A percentile compares a stretch with the other conserved stretches of the same genome.
phyloP scores from a whole-genome alignment of 2,797 vertebrate genomes.

The Brachyalestes nurse region DNA sequence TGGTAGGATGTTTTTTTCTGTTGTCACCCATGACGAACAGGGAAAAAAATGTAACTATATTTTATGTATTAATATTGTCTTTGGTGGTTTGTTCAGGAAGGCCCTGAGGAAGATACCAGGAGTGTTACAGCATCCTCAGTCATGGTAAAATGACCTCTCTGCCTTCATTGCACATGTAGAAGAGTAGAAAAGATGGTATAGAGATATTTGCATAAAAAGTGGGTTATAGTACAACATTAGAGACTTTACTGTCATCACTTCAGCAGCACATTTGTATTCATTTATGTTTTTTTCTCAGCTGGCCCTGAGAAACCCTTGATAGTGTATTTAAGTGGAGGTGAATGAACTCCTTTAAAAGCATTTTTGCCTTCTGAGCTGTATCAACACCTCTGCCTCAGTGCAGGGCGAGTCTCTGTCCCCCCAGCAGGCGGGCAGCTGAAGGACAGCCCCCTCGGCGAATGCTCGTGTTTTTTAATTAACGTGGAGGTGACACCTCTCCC shows the following conservation, averaged over 20 bases:
- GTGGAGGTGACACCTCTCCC: slow-evolving; percentile 67
- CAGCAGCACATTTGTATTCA: slow-evolving; percentile 1
- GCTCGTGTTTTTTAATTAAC: slow-evolving; percentile 74
- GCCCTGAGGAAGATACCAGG: slow-evolving; percentile 12
- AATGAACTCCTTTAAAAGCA: slow-evolving; percentile 28
- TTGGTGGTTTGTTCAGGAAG: slow-evolving; percentile 23
- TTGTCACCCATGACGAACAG: not conserved
- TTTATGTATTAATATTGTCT: not conserved
- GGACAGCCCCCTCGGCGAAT: slow-evolving; percentile 70
- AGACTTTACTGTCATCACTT: not conserved
- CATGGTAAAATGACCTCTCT: slow-evolving; percentile 10
- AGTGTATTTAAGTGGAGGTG: slow-evolving; percentile 21
- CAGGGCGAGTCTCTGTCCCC: slow-evolving; percentile 45
- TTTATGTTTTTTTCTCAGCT: not conserved
- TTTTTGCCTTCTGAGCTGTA: slow-evolving; percentile 39
- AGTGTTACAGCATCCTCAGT: slow-evolving; percentile 36
- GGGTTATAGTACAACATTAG: not conserved
- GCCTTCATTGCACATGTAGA: not conserved
- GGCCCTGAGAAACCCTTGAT: slow-evolving; percentile 1
- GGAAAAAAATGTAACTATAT: not conserved
- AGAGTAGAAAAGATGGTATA: not conserved
- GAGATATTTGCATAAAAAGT: not conserved
- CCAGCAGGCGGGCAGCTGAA: slow-evolving; percentile 65
- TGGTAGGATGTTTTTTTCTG: not conserved
- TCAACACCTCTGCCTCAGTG: slow-evolving; percentile 41